Conservation (phyloP, 2,797 vertebrate species). For the Bovichtus diacanthus region DNA sequence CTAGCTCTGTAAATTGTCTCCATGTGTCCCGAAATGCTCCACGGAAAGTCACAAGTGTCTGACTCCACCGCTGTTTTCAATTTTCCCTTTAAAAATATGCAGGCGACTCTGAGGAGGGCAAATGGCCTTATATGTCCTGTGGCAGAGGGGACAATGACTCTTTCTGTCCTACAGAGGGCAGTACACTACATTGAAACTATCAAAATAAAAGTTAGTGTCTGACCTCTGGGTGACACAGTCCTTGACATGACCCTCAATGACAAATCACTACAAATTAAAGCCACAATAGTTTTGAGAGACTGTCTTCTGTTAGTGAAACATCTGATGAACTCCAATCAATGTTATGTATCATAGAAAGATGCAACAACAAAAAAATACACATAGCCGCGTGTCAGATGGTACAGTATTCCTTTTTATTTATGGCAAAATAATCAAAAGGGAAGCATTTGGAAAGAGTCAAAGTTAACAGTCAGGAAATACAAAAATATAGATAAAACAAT, state of each 20-base stretch:
- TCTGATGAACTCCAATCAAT: constrained; percentile 4
- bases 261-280: constrained; percentile 9
- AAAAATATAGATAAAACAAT: constrained; percentile 86
- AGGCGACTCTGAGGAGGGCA: too few relatives aligned
- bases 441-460: constrained; percentile 76
- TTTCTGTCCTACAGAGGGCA: constrained; percentile 59
- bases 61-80: constrained; percentile 20
- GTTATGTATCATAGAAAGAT: neutral
- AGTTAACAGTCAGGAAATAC: constrained; percentile 82
- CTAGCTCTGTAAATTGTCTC: constrained; percentile 36
- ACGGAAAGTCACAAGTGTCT: constrained; percentile 15
- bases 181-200: neutral
- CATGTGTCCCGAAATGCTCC: constrained; percentile 39
- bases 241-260: constrained; percentile 14
- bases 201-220: constrained; percentile 27
- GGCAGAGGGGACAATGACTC: neutral
- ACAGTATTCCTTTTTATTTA: constrained; percentile 80
- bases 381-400: constrained; percentile 45
- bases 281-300: neutral
- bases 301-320: constrained; percentile 1
- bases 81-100: constrained; percentile 22
- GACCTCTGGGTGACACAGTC: constrained; percentile 34
- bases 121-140: constrained; percentile 31
- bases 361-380: constrained; percentile 43
- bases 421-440: constrained; percentile 82